These are phyloP conservation scores for Microcebus tavaratra DNA, from an alignment of 2,113 vertebrate genomes.

Conservation along the genomic window DNA sequence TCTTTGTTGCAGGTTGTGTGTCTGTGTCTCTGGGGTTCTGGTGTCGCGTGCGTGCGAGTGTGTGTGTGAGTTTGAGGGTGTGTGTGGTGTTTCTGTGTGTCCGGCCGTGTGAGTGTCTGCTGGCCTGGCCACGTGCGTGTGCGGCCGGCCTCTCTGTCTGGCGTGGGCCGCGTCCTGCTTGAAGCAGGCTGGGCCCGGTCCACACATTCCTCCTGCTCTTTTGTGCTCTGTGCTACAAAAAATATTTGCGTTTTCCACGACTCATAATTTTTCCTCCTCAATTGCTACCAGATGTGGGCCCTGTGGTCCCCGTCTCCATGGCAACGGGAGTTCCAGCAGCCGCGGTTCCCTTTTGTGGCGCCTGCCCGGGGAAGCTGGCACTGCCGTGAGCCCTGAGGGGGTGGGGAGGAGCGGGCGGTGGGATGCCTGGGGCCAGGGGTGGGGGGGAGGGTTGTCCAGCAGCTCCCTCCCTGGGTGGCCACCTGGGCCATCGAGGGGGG, in stretches of 20 bases:
- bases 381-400: neutral
- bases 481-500: neutral
- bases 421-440: neutral
- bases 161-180: neutral
- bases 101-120: neutral
- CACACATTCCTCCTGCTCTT: slow-evolving; percentile 86
- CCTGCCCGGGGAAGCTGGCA: slow-evolving; percentile 85
- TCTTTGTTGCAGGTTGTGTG: neutral
- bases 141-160: neutral
- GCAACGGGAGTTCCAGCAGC: slow-evolving; percentile 75
- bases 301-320: slow-evolving; percentile 77
- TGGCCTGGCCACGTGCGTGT: neutral
- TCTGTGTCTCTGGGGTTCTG: neutral
- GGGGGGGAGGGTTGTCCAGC: neutral
- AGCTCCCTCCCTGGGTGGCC: neutral
- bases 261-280: slow-evolving; percentile 91
- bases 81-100: neutral
- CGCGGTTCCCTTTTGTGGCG: slow-evolving; percentile 75
- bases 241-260: slow-evolving; percentile 92
- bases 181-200: slow-evolving; percentile 53
- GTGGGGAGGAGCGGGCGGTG: neutral
- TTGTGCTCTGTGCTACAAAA: slow-evolving; percentile 95
- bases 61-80: neutral
- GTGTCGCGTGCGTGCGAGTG: neutral
- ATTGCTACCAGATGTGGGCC: slow-evolving; percentile 94